Evolutionary conservation across 1,140 invertebrate species (phyloP).

Genomic region (Homalodisca vitripennis): DNA sequence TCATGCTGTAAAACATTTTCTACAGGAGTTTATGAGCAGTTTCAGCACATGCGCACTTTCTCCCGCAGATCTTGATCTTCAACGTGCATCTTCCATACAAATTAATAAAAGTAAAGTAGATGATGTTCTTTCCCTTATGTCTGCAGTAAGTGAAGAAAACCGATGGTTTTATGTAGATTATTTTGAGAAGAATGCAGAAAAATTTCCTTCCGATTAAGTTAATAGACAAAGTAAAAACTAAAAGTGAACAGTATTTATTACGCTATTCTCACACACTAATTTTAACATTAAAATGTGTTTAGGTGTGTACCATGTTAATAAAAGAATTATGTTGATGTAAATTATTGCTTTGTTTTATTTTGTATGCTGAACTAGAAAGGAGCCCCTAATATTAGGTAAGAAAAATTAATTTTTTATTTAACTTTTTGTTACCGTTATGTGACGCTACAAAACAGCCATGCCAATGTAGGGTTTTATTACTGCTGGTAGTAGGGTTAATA

Average conservation of each 20-base stretch:
- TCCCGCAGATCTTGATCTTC: not conserved
- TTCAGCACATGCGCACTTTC: conserved; percentile 14
- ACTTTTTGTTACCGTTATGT: too few species aligned
- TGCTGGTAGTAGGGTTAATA: conserved; percentile 17
- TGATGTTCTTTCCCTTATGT: conserved; percentile 15
- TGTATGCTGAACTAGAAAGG: not conserved
- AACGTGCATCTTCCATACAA: conserved; percentile 3
- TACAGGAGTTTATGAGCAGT: conserved; percentile 12
- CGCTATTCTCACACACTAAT: too few species aligned
- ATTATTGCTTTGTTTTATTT: not conserved
- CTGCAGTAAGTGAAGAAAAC: conserved; percentile 11
- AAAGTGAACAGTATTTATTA: too few species aligned
- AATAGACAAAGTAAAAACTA: too few species aligned
- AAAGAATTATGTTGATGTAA: not conserved
- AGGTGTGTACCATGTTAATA: not conserved
- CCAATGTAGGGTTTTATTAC: conserved; percentile 17
- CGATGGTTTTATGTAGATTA: conserved; percentile 27
- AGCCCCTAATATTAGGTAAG: not conserved
- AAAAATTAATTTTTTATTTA: too few species aligned
- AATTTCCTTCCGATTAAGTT: too few species aligned
- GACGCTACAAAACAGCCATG: conserved; percentile 25
- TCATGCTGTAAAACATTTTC: conserved; percentile 3
- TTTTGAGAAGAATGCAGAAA: too few species aligned
- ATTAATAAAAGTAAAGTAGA: conserved; percentile 24
- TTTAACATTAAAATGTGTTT: too few species aligned